phyloP scores from a whole-genome alignment of 2,113 vertebrate species.

The Sardina pilchardus region DNA sequence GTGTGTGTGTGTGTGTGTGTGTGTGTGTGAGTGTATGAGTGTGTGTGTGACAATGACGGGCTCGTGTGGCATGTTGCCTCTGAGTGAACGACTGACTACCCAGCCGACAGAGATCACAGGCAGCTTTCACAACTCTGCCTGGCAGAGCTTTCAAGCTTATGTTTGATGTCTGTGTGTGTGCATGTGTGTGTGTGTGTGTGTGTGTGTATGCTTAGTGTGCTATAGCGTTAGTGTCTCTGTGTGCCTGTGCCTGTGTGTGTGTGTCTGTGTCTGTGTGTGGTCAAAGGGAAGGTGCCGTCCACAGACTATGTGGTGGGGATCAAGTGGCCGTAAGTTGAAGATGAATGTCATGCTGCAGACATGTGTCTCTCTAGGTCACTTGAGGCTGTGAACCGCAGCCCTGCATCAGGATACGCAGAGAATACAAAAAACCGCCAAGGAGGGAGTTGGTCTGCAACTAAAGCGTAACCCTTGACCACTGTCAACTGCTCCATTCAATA shows the following conservation, averaged over 20 bases:
- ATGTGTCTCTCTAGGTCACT: not conserved
- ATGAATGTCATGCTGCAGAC: not conserved
- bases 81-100: slow-evolving; percentile 64
- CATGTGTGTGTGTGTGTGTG: not conserved
- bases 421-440: not conserved
- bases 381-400: not conserved
- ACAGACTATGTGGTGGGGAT: not conserved
- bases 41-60: not conserved
- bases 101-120: slow-evolving; percentile 26
- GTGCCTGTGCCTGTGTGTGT: not conserved
- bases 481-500: not conserved
- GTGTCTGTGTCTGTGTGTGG: not conserved
- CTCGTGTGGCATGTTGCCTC: slow-evolving; percentile 47
- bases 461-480: not conserved
- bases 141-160: slow-evolving; percentile 18
- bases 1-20: too few species aligned
- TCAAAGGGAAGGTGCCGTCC: not conserved
- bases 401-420: not conserved
- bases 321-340: not conserved
- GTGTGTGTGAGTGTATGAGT: slow-evolving; percentile 39
- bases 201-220: not conserved
- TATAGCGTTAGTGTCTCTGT: not conserved
- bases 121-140: not conserved
- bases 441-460: not conserved
- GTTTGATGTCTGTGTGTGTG: slow-evolving; percentile 8